Percentiles rank a stretch among this genome's conserved stretches.
phyloP scores from a whole-genome alignment of 2,797 vertebrate species.

The Pseudochirops corinnae region DNA sequence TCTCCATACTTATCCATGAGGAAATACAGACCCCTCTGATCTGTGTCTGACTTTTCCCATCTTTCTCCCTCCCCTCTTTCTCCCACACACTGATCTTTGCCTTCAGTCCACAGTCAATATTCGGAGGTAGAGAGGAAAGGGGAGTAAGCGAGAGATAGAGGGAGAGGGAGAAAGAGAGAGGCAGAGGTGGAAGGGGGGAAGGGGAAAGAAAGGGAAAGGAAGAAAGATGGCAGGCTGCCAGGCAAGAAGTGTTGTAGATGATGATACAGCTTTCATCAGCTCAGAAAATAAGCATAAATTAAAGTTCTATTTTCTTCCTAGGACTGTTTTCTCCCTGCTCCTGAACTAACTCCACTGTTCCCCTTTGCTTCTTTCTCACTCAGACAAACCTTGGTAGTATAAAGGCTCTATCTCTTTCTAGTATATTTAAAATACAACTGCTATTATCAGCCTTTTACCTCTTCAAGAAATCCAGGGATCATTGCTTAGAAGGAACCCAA shows the following conservation, averaged over 20 bases:
- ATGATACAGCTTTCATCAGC: conserved; percentile 14
- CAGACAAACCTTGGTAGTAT: conserved; percentile 24
- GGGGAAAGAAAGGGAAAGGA: background rate
- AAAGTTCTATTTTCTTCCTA: background rate
- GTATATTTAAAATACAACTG: background rate
- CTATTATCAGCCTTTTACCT: conserved; percentile 19
- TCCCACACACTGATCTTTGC: background rate
- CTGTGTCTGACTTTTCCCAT: background rate
- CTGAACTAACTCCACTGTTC: background rate
- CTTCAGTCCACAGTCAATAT: background rate
- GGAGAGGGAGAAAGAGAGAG: background rate
- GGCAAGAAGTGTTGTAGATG: background rate
- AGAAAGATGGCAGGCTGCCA: background rate
- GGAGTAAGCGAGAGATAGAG: background rate
- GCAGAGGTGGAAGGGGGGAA: background rate
- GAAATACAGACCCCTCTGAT: background rate
- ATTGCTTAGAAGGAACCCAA: conserved; percentile 11
- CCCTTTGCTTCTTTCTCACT: background rate
- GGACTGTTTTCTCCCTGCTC: background rate
- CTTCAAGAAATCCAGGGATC: conserved; percentile 10
- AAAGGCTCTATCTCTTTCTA: conserved; percentile 26
- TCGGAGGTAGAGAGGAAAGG: conserved; percentile 22
- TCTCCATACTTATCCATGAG: background rate
- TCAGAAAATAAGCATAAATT: conserved; percentile 24
- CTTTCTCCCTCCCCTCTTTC: background rate